Conservation (phyloP, 2,888 invertebrate species). For the Leucophora obtusa region DNA sequence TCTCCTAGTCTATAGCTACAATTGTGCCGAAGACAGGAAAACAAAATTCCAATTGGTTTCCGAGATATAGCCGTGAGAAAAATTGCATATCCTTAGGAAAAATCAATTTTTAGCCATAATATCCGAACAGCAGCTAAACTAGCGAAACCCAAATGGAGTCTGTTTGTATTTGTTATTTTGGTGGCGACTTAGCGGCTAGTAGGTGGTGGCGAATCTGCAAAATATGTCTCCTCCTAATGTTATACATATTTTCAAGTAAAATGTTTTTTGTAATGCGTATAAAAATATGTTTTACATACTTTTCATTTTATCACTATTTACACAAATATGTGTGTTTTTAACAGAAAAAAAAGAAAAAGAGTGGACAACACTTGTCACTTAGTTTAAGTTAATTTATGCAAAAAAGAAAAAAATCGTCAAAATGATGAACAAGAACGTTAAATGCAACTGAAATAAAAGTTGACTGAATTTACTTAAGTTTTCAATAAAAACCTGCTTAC, state of each 20-base stretch:
- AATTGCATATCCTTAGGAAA: too few relatives aligned
- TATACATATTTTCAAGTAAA: background rate
- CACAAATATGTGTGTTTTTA: background rate
- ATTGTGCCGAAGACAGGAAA: too few relatives aligned
- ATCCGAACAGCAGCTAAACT: too few relatives aligned
- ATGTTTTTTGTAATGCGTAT: background rate
- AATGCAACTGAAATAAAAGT: constrained; percentile 18
- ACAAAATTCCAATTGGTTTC: too few relatives aligned
- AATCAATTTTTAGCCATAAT: too few relatives aligned
- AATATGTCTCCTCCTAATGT: too few relatives aligned
- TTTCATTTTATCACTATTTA: background rate
- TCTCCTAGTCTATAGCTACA: too few relatives aligned
- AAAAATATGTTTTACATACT: background rate
- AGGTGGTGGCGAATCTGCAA: too few relatives aligned
- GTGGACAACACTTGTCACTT: constrained; percentile 30
- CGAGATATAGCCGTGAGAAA: too few relatives aligned
- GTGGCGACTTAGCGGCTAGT: too few relatives aligned
- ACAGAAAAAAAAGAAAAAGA: background rate
- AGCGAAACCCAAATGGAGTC: too few relatives aligned
- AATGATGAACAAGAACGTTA: constrained; percentile 8
- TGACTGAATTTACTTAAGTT: constrained; percentile 19
- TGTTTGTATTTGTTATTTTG: too few relatives aligned
- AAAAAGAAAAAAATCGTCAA: constrained; percentile 17
- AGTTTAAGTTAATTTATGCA: constrained; percentile 47
- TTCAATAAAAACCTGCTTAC: background rate